A percentile compares a stretch with the other conserved stretches of the same genome.
phyloP scores from a whole-genome alignment of 1,140 invertebrate species.

The Anadara kagoshimensis region DNA sequence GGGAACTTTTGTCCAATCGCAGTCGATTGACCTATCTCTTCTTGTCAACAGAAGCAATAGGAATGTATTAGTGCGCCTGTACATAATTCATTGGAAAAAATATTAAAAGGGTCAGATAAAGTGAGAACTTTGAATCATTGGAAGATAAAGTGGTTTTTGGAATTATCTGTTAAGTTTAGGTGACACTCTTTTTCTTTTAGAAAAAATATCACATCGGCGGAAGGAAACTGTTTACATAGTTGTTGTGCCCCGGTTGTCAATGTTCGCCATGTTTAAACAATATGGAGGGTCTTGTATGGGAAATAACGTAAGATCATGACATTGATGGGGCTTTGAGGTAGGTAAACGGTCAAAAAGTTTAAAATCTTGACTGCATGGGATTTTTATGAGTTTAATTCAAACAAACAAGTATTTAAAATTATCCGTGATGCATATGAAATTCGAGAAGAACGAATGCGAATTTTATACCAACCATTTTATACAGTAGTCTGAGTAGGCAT shows the following conservation, averaged over 20 bases:
- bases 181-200: neutral
- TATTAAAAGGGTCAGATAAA: no score
- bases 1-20: no score
- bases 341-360: conserved; percentile 6
- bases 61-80: no score
- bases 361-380: neutral
- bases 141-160: no score
- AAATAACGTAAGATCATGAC: conserved; percentile 26
- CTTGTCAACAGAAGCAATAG: no score
- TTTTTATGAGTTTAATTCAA: neutral
- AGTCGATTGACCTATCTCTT: no score
- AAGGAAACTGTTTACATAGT: conserved; percentile 26
- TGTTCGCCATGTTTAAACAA: conserved; percentile 55
- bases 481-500: no score
- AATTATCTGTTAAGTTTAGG: neutral
- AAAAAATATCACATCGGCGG: neutral
- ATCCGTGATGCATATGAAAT: conserved; percentile 11
- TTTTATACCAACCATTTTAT: no score
- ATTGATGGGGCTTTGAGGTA: conserved; percentile 15
- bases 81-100: no score
- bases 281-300: conserved; percentile 38
- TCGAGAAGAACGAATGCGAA: neutral
- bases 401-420: no score
- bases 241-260: conserved; percentile 19
- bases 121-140: no score